Evolutionary conservation across 2,113 vertebrate genomes (phyloP), one percentile per base, ranked within the genome.

Genomic region (Ptilorrhoa leucosticta): DNA sequence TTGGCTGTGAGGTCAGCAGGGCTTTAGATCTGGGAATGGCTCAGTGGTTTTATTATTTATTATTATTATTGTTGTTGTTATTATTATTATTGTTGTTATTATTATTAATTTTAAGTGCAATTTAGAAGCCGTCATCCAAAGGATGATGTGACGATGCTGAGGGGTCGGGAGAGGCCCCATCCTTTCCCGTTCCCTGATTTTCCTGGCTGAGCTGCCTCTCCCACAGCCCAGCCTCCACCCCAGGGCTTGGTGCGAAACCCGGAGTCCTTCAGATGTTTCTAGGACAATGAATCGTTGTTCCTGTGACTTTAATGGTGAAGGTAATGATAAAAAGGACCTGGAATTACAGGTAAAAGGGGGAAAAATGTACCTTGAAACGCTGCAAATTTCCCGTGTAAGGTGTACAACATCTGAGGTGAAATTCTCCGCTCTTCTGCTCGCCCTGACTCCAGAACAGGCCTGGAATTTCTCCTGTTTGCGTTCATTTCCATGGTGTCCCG

Each of bases 371-470:
- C 21, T 20, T 18, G 17, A 45, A 83, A 30, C 9, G 9, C 26
- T 33, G 33, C 21, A 27, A 1, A 1, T 45, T 50, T 56, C 68
- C 54, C 3, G 0, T 8, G 9, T 37, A 2, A 13, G 5, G 0
- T 9, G 10, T 37, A 3, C 10, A 30, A 27, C 11, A 65, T 11
- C 40, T 26, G 7, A 5, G 5, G 45, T 27, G 11, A 11, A 48
- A 6, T 21, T 54, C 10, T 81, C 28, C 9, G n/a, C 4, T 44
- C 4, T 23, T 21, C 23, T 51, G 15, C 56, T 60, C 58, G 33
- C 1, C 14, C 11, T 9, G 13, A 3, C 35, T 28, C 58, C 27
- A 20, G 31, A 58, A 5, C 11, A 26, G 23, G 33, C 35, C 39
- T 54, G 58, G 31, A 22, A 42, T 31, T 60, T 21, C 28, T 2